Evolutionary conservation across 2,113 vertebrate genomes (phyloP).

Genomic region (Collichthys lucidus): DNA sequence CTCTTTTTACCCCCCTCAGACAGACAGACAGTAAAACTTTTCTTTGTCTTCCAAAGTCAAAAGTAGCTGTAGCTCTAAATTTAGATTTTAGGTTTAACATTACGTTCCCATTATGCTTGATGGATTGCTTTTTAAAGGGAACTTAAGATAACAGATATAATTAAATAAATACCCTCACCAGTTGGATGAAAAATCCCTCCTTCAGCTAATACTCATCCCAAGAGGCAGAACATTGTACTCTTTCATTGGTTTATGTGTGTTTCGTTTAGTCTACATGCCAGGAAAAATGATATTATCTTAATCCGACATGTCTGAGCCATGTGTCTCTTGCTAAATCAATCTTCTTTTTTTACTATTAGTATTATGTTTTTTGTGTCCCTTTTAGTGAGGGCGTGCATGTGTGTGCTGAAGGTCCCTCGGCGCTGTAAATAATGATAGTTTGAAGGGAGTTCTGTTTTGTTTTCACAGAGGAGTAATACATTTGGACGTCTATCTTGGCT

Average conservation of each 20-base stretch:
- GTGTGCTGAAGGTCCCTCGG: not conserved
- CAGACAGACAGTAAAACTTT: not conserved
- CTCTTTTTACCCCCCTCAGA: not conserved
- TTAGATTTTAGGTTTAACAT: not conserved
- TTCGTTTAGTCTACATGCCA: not conserved
- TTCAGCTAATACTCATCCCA: not conserved
- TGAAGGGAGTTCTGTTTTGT: conserved; percentile 41
- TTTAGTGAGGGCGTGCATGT: not conserved
- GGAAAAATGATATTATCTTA: conserved; percentile 12
- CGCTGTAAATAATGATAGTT: conserved; percentile 45
- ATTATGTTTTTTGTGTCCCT: not conserved
- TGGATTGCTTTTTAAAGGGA: not conserved
- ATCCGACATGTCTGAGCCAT: not conserved
- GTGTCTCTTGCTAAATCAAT: conserved; percentile 4
- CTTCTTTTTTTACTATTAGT: too few relatives aligned
- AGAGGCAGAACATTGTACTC: not conserved
- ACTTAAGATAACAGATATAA: not conserved
- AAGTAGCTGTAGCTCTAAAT: not conserved
- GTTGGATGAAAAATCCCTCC: not conserved
- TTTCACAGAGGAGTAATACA: conserved; percentile 27
- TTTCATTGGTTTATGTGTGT: not conserved
- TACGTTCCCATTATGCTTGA: not conserved
- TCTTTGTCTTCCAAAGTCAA: not conserved
- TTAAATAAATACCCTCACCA: not conserved
- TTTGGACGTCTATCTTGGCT: conserved; percentile 33